phyloP scores from a whole-genome alignment of 1,140 invertebrate genomes.

The Drosophila pectinifera region DNA sequence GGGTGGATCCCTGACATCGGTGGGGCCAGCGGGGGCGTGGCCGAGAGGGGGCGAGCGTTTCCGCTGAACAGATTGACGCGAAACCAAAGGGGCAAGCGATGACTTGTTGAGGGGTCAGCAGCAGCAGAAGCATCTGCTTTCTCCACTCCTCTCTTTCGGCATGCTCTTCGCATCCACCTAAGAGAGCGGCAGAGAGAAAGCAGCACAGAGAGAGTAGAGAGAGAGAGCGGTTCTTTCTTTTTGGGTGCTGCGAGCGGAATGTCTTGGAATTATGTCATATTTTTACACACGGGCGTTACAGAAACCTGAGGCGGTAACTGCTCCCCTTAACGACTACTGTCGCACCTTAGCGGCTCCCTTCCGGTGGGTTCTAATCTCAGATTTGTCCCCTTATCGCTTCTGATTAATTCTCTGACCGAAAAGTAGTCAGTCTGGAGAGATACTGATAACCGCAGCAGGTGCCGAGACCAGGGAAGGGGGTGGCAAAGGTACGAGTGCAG shows the following conservation, averaged over 20 bases:
- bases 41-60: slow-evolving; percentile 31
- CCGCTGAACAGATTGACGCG: slow-evolving; percentile 59
- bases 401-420: slow-evolving; percentile 65
- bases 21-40: not conserved
- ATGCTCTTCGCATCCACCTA: slow-evolving; percentile 21
- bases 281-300: slow-evolving; percentile 59
- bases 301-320: slow-evolving; percentile 40
- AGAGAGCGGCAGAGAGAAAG: slow-evolving; percentile 24
- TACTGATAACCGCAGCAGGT: slow-evolving; percentile 66
- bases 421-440: slow-evolving; percentile 12
- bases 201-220: slow-evolving; percentile 18
- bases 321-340: not conserved
- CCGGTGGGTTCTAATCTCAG: slow-evolving; percentile 20
- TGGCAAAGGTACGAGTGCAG: slow-evolving; percentile 3
- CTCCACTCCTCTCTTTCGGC: slow-evolving; percentile 17
- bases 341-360: not conserved
- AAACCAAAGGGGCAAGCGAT: slow-evolving; percentile 34
- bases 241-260: slow-evolving; percentile 64
- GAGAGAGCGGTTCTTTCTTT: slow-evolving; percentile 23
- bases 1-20: slow-evolving; percentile 21
- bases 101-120: slow-evolving; percentile 64
- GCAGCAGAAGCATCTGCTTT: slow-evolving; percentile 20
- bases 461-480: slow-evolving; percentile 1
- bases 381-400: slow-evolving; percentile 53
- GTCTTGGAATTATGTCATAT: slow-evolving; percentile 83